A percentile compares a stretch with the other conserved stretches of the same genome.
These are phyloP conservation scores for Semaprochilodus insignis DNA, from an alignment of 2,797 vertebrate genomes.

Conservation along the genomic window DNA sequence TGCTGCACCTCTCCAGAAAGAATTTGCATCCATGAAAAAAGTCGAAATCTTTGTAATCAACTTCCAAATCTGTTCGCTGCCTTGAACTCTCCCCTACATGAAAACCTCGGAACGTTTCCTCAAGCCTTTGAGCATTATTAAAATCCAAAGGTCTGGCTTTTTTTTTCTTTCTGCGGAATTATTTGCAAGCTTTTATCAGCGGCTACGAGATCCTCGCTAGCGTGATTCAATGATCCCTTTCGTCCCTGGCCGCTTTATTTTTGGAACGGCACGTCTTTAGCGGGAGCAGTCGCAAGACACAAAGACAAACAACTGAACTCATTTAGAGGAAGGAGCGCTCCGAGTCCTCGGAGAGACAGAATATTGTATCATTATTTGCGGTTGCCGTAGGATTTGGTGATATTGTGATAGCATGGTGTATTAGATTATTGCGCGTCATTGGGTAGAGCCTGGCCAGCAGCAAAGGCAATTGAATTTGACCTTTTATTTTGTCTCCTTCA, in stretches of 20 bases:
- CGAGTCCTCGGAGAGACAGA: constrained; percentile 62
- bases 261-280: constrained; percentile 80
- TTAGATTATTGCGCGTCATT: constrained; percentile 51
- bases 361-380: constrained; percentile 59
- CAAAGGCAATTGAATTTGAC: constrained; percentile 47
- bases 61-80: background rate
- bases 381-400: constrained; percentile 50
- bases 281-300: constrained; percentile 78
- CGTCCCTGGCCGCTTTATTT: constrained; percentile 79
- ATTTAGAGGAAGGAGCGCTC: constrained; percentile 69
- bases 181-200: constrained; percentile 67
- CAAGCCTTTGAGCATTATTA: background rate
- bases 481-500: constrained; percentile 49
- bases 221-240: constrained; percentile 77
- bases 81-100: constrained; percentile 29
- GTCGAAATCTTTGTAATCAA: background rate
- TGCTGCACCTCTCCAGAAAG: background rate
- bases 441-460: constrained; percentile 41
- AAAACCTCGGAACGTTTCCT: background rate
- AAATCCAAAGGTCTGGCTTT: background rate
- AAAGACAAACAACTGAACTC: constrained; percentile 80
- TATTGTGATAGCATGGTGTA: constrained; percentile 49
- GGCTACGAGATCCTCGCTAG: constrained; percentile 75
- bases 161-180: constrained; percentile 39
- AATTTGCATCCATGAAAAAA: background rate